A percentile compares a stretch with the other conserved stretches of the same genome.
phyloP scores from a whole-genome alignment of 37 sponge, comb jelly and placozoan species.

The Halichondria panicea region DNA sequence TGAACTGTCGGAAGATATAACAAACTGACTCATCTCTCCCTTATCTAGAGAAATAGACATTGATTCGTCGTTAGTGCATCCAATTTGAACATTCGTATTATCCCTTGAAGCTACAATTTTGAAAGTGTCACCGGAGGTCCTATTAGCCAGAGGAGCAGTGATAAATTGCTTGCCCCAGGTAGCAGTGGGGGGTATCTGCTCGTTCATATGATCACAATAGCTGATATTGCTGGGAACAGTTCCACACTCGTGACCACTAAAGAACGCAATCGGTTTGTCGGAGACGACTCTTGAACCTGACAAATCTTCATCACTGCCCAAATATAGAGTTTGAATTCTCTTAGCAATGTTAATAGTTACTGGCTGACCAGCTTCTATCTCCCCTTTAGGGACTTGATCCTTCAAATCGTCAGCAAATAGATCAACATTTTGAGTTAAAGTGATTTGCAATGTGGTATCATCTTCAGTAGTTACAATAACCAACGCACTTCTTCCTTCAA shows the following conservation, averaged over 20 bases:
- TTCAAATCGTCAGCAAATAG: not conserved
- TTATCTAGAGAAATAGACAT: not conserved
- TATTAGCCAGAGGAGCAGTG: conserved; percentile 1
- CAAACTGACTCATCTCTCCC: conserved; percentile 7
- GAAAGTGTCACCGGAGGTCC: conserved; percentile 14
- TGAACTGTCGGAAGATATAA: not conserved
- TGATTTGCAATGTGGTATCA: conserved; percentile 10
- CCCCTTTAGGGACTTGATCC: not conserved
- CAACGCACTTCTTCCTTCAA: conserved; percentile 23
- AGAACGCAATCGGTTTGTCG: conserved; percentile 37
- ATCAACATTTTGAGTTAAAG: conserved; percentile 30
- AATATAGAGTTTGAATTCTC: conserved; percentile 17
- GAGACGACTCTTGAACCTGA: conserved; percentile 40
- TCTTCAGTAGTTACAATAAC: conserved; percentile 28
- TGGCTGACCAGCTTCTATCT: not conserved
- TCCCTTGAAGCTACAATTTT: conserved; percentile 32
- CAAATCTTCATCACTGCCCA: conserved; percentile 31
- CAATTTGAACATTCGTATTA: conserved; percentile 13
- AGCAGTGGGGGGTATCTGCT: conserved; percentile 53
- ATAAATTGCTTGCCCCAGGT: conserved; percentile 51
- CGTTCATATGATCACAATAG: conserved; percentile 45
- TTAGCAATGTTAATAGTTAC: not conserved
- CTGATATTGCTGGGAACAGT: conserved; percentile 10
- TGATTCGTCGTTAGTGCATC: not conserved
- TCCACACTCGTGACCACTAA: conserved; percentile 58